Percentiles rank a stretch among this genome's conserved stretches.
Conservation (phyloP, 1,140 invertebrate genomes). For the Hylyphantes graminicola region DNA sequence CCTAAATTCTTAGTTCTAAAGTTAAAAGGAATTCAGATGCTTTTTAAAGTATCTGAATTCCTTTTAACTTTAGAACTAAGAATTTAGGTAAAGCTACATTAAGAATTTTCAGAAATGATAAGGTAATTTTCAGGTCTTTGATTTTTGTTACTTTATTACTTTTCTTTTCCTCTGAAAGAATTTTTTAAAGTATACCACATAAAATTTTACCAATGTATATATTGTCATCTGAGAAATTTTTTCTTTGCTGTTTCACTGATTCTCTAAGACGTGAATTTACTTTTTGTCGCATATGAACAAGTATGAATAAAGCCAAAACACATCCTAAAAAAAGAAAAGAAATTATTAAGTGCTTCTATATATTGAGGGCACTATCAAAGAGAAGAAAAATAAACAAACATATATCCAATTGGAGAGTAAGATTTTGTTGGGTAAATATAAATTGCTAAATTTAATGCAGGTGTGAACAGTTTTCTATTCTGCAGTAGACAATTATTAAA, state of each 20-base stretch:
- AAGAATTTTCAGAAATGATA: conserved; percentile 73
- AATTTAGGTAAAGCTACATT: too few species aligned
- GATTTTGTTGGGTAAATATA: background rate
- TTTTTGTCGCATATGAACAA: conserved; percentile 26
- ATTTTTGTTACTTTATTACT: background rate
- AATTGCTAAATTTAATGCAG: too few species aligned
- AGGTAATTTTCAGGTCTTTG: conserved; percentile 66
- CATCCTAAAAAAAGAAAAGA: conserved; percentile 11
- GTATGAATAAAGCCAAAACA: conserved; percentile 40
- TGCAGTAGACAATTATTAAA: too few species aligned
- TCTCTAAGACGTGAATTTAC: conserved; percentile 14
- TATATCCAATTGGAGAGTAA: conserved; percentile 2
- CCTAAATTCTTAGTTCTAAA: too few species aligned
- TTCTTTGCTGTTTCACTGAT: conserved; percentile 52
- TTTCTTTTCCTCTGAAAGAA: background rate
- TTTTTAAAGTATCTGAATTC: too few species aligned
- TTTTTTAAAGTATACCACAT: background rate
- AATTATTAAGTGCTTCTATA: background rate
- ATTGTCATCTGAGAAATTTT: conserved; percentile 48
- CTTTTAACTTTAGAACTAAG: too few species aligned
- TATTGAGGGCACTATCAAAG: background rate
- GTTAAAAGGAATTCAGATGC: too few species aligned
- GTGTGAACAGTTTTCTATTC: too few species aligned
- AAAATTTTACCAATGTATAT: conserved; percentile 29
- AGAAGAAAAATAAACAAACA: background rate